Evolutionary conservation across 53 echinoderm and acorn worm genomes (phyloP), one percentile per base, ranked within the genome.

Genomic region (Paracentrotus lividus): DNA sequence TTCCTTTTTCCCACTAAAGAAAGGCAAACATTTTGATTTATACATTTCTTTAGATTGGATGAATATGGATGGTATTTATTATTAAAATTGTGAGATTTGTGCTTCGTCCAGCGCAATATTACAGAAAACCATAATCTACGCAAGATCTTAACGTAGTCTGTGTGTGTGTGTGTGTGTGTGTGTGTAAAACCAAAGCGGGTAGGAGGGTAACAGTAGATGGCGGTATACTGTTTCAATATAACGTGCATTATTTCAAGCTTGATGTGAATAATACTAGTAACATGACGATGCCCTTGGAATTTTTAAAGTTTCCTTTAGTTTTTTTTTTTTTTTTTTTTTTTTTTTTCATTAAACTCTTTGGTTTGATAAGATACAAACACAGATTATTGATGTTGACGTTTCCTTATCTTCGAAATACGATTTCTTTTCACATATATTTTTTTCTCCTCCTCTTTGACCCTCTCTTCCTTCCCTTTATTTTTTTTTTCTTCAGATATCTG

Each of bases 401-500:
- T 34, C 69, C 27, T 29, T 68, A 12, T 68, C 34, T 29, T 18
- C 6, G 21, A 6, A 8, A 12, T 66, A 12, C 31, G 5, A 5
- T 66, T 24, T 66, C 31, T 31, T 24, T 66, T 24, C n/a, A n/a
- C n/a, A n/a, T n/a, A n/a, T n/a, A n/a, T n/a, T n/a, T n/a, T n/a
- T 72, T 20, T 38, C 32, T 29, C 29, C 2, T 76, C 4, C 20
- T 36, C 42, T 77, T 5, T 77, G 12, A 24, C n/a, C 21, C 42
- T 78, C 24, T n/a, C 0, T 43, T 32, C 10, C 45, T 52, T 40
- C 58, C 38, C 24, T 49, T 52, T 47, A n/a, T 27, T 18, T 49
- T 52, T 49, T 29, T 26, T 43, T 58, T 15, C 40, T 43, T 4
- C 88, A 98, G 98, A 98, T 87, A 54, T 98, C n/a, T 85, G 93